Evolutionary conservation across 2,113 vertebrate species (phyloP).

Genomic region (Cyanocitta stelleri): DNA sequence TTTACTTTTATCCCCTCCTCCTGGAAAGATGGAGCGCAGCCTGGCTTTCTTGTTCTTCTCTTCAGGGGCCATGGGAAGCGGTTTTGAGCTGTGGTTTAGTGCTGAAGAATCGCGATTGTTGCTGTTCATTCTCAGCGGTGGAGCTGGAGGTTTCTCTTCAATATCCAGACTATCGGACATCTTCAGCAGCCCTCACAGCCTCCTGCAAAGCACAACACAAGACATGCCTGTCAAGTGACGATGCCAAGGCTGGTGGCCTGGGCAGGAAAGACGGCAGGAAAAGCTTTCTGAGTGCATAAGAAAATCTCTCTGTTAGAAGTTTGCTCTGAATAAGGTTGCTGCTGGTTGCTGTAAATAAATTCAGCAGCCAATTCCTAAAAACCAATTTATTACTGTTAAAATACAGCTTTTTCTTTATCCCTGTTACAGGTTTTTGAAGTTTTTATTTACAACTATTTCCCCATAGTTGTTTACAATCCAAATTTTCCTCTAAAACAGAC

Average conservation of each 20-base stretch:
- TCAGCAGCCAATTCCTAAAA: background rate
- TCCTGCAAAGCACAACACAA: conserved; percentile 68
- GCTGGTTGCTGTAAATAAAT: background rate
- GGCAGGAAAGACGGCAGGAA: background rate
- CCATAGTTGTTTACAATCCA: background rate
- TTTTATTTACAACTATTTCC: background rate
- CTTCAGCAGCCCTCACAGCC: conserved; percentile 88
- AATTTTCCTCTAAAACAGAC: background rate
- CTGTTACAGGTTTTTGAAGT: background rate
- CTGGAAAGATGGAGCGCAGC: conserved; percentile 97
- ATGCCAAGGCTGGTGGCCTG: background rate
- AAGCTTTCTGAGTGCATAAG: background rate
- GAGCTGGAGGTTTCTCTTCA: conserved; percentile 98
- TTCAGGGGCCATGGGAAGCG: conserved; percentile 97
- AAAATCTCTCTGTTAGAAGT: background rate
- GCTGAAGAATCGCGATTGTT: conserved; percentile 94
- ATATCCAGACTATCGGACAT: conserved; percentile 96
- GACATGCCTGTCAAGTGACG: background rate
- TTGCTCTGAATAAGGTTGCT: background rate
- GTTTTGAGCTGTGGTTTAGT: conserved; percentile 92
- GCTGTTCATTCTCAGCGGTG: conserved; percentile 98
- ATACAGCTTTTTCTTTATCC: background rate
- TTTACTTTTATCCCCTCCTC: conserved; percentile 98
- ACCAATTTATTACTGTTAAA: background rate
- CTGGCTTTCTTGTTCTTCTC: conserved; percentile 99